Evolutionary conservation across 2,888 invertebrate genomes (phyloP).

Genomic region (Ectemnius lituratus): DNA sequence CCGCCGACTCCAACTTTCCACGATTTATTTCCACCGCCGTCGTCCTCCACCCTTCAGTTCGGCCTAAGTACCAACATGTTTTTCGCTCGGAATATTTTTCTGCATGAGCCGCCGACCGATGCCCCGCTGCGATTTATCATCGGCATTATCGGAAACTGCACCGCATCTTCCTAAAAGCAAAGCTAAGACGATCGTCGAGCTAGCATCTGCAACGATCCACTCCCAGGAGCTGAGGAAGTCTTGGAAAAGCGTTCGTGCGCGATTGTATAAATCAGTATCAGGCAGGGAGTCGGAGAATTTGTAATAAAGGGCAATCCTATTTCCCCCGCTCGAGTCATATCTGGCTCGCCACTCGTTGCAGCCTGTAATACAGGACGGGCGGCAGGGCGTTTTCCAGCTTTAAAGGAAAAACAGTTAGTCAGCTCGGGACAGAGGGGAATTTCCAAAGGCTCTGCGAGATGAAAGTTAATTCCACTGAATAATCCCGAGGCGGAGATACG

Average conservation of each 20-base stretch:
- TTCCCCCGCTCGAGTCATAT: too few relatives aligned
- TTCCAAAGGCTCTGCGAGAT: constrained; percentile 38
- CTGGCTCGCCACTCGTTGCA: too few relatives aligned
- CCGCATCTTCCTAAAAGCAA: not conserved
- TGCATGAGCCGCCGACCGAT: not conserved
- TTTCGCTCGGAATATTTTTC: constrained; percentile 13
- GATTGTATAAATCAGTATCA: constrained; percentile 2
- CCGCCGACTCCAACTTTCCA: constrained; percentile 12
- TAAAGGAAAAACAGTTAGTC: constrained; percentile 7
- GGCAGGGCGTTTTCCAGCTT: not conserved
- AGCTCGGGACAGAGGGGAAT: constrained; percentile 32
- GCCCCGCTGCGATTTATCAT: constrained; percentile 28
- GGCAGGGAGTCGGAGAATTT: not conserved
- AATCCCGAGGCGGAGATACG: constrained; percentile 43
- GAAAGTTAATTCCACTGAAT: constrained; percentile 54
- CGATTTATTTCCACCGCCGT: not conserved
- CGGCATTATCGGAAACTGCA: not conserved
- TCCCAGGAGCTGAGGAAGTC: not conserved
- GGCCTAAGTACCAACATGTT: constrained; percentile 14
- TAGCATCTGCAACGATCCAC: not conserved
- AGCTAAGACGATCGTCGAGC: too few relatives aligned
- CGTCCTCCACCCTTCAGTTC: constrained; percentile 1
- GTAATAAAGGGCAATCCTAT: not conserved
- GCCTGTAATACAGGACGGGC: too few relatives aligned
- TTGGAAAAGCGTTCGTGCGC: too few relatives aligned